Evolutionary conservation across 2,113 vertebrate genomes (phyloP).

Genomic region (Patagioenas fasciata): DNA sequence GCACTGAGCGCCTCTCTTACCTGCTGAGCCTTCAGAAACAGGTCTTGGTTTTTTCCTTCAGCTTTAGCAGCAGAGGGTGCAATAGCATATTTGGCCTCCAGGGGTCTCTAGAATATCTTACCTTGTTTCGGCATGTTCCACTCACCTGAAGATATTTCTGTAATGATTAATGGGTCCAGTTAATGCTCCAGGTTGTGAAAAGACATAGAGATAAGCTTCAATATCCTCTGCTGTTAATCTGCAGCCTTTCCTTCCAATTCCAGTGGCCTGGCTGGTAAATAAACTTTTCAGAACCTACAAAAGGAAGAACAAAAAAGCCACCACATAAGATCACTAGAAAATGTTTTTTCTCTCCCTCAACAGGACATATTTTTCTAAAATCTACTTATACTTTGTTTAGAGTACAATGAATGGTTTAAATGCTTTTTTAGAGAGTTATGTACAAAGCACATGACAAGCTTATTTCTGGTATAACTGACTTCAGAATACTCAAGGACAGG

Average conservation of each 20-base stretch:
- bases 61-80: neutral
- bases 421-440: neutral
- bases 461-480: neutral
- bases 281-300: conserved; percentile 87
- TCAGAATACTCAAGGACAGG: neutral
- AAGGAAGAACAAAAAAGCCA: conserved; percentile 21
- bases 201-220: conserved; percentile 92
- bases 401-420: neutral
- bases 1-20: neutral
- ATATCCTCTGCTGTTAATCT: conserved; percentile 89
- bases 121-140: neutral
- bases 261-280: conserved; percentile 91
- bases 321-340: neutral
- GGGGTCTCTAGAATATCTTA: neutral
- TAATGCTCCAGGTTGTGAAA: conserved; percentile 94
- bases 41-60: neutral
- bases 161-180: conserved; percentile 95
- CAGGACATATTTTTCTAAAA: neutral
- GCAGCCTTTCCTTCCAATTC: conserved; percentile 88
- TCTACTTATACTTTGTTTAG: neutral
- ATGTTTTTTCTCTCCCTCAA: neutral
- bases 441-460: neutral
- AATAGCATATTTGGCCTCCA: neutral
- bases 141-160: conserved; percentile 93
- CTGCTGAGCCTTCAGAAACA: neutral